Base-by-base conservation (phyloP, 2,113 vertebrate species). In the Cettia cetti region DNA sequence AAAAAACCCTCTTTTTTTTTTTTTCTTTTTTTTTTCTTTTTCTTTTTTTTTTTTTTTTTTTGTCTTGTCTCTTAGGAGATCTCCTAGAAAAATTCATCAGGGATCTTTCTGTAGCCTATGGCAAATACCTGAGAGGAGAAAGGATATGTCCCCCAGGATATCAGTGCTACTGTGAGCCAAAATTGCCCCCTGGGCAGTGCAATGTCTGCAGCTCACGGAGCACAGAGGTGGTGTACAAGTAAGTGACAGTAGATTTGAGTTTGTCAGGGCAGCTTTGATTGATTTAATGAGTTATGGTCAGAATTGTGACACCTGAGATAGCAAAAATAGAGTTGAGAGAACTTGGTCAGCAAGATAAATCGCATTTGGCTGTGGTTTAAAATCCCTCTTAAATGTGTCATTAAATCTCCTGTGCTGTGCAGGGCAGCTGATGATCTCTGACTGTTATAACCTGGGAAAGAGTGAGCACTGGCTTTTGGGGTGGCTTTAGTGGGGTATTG, bases 61-160 rank as follows among this genome's bases (percentile, higher is more conserved):
- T 16, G 5, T 42, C 7, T 50, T 40, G 11, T 60, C 26, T 40
- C 19, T 8, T 77, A 98, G 98, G 98, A 71, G 50, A 31, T 9
- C 87, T 93, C 42, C 92, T 98, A 28, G 74, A 97, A 77, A 76
- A 93, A 40, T 98, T 98, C 47, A 86, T 94, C 21, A 76, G 42
- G 33, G 97, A 97, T 15, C 94, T 99, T 42, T 85, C 86, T 24
- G 10, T 39, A 15, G 92, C 83, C 27, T 98, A 98, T 31, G 88
- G 77, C 31, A 90, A 85, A 7, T 98, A 97, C 39, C 97, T 98
- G 90, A 7, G 30, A 39, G 93, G 92, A 14, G 72, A 93, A n/a
- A 53, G 16, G 54, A 4, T 56, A 2, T 14, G 17, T 40, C 52
- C 47, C 9, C 3, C 15, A 4, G 14, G 77, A 35, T 30, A 45